Evolutionary conservation across 2,113 vertebrate genomes (phyloP).

Genomic region (Colaptes auratus): DNA sequence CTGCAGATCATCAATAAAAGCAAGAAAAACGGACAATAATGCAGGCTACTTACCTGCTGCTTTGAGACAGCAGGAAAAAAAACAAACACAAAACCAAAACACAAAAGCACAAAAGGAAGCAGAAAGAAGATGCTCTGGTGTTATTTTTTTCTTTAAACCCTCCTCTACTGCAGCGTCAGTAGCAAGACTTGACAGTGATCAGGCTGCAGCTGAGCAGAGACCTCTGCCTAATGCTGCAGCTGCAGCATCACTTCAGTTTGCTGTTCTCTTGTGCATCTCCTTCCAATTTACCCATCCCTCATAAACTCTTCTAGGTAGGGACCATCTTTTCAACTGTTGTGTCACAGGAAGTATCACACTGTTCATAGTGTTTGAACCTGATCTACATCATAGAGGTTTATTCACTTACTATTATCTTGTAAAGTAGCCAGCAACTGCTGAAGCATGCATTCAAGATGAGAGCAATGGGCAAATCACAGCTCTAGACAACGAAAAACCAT

Average conservation of each 20-base stretch:
- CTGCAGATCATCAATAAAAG: conserved; percentile 28
- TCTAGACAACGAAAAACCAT: rapidly evolving
- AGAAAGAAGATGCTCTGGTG: background rate
- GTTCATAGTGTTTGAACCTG: background rate
- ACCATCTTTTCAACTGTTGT: background rate
- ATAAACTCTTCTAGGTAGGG: background rate
- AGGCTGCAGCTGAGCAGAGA: background rate
- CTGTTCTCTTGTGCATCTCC: background rate
- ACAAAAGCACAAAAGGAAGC: background rate
- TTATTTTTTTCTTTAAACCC: background rate
- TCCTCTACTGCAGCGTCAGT: background rate
- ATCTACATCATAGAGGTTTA: background rate
- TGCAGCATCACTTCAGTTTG: background rate
- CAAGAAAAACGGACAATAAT: background rate
- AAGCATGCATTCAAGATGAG: background rate
- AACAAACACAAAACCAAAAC: background rate
- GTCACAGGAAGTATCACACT: background rate
- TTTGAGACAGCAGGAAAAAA: background rate
- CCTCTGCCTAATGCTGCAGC: rapidly evolving
- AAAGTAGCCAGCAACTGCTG: background rate
- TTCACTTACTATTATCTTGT: background rate
- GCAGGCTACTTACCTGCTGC: background rate
- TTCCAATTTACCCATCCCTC: rapidly evolving
- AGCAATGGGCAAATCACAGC: background rate
- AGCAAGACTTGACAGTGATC: background rate